Evolutionary conservation across 2,113 vertebrate species (phyloP), one percentile per base, ranked within the genome.

Genomic region (Sigmodon hispidus): DNA sequence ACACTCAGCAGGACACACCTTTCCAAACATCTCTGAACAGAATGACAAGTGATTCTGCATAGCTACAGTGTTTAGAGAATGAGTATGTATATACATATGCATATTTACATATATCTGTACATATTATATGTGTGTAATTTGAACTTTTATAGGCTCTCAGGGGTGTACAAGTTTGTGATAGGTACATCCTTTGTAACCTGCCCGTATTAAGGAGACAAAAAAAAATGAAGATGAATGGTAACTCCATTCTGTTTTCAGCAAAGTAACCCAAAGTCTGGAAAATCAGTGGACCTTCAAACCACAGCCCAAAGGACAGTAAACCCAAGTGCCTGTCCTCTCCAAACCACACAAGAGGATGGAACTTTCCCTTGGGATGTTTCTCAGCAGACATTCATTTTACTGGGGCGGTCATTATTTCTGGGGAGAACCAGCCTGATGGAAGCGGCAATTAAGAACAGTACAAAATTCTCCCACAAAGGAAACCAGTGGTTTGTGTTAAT

Each of bases 281-380:
- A 96, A 94, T 86, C 81, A 95, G 77, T 75, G 89, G 76, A 50
- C 92, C 81, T 93, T 96, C 88, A 94, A 96, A 98, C 97, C 96
- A 93, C 96, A 97, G 19, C 92, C 96, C 95, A 93, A 91, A 94
- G 95, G 93, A 97, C 87, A 96, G 97, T 94, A 93, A 97, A 96
- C 96, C 96, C 95, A 96, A 93, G 96, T 50, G 83, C 91, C 55
- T 89, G 83, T 57, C 36, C 65, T 95, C 83, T 97, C 95, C 96
- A 96, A 94, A 89, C 95, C 97, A 97, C 94, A 92, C 94, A 57
- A 76, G 93, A 93, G 90, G 94, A 95, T 96, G 97, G 97, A 98
- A 97, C 97, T 96, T 97, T 97, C 96, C 97, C 97, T 40, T 95
- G 96, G 94, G 96, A 95, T 92, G 50, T 93, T 88, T 92, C 89